These are phyloP conservation scores for Leptinotarsa rubiginosa DNA, from an alignment of 2,888 invertebrate genomes.

Conservation along the genomic window DNA sequence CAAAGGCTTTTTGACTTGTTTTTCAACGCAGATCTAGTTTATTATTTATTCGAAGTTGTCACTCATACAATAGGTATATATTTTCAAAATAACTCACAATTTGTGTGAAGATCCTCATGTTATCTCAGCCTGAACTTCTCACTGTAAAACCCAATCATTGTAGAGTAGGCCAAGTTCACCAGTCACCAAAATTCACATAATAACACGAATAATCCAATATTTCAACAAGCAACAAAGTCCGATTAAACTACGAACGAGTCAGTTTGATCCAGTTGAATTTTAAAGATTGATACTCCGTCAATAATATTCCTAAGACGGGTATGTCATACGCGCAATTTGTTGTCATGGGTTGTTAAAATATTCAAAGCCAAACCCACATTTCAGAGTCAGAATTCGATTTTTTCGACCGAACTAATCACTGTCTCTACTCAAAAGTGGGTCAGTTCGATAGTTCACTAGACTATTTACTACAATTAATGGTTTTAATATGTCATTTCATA, in stretches of 20 bases:
- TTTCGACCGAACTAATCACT: neutral
- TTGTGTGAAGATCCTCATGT: conserved; percentile 58
- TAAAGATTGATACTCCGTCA: conserved; percentile 20
- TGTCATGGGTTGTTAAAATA: conserved; percentile 21
- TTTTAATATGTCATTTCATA: conserved; percentile 17
- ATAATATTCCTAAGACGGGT: conserved; percentile 28
- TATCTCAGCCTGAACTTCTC: conserved; percentile 54
- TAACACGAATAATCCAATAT: conserved; percentile 21
- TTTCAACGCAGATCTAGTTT: too few species aligned
- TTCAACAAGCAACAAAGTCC: conserved; percentile 15
- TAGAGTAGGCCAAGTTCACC: conserved; percentile 32
- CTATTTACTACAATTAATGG: neutral
- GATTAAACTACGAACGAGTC: neutral
- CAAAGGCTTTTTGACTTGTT: too few species aligned
- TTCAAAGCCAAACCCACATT: conserved; percentile 49
- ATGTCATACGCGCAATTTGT: conserved; percentile 30
- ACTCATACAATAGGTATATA: neutral
- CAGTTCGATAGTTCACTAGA: neutral
- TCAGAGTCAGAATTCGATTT: conserved; percentile 12
- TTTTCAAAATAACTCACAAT: conserved; percentile 52
- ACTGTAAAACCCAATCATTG: conserved; percentile 44
- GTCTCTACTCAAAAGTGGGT: neutral
- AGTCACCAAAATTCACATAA: conserved; percentile 42
- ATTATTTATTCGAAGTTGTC: too few species aligned
- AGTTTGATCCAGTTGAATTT: neutral